These are phyloP conservation scores for Planococcus citri DNA, from an alignment of 1,140 invertebrate genomes.

Conservation along the genomic window DNA sequence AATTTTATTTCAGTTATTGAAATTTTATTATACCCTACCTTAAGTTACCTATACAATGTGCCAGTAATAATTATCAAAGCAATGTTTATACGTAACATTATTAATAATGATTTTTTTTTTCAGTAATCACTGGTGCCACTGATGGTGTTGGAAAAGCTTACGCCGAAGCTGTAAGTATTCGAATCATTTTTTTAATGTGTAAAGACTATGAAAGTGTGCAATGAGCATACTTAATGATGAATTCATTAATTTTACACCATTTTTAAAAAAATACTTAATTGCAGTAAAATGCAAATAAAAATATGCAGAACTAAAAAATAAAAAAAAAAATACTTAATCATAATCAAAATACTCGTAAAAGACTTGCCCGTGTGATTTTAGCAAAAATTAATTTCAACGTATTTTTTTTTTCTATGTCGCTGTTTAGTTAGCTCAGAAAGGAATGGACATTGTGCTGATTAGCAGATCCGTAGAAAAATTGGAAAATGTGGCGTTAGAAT, in stretches of 20 bases:
- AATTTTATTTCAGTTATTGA: no score
- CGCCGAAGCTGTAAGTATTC: slow-evolving; percentile 50
- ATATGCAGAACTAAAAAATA: no score
- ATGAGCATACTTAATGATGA: slow-evolving; percentile 3
- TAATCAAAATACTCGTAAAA: no score
- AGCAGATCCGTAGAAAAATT: slow-evolving; percentile 75
- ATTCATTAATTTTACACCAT: background rate
- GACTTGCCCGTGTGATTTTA: no score
- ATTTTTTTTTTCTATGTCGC: background rate
- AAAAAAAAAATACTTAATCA: no score
- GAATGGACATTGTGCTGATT: slow-evolving; percentile 76
- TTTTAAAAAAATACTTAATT: background rate
- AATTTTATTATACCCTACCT: no score
- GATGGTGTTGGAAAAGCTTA: slow-evolving; percentile 89
- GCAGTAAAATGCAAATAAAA: no score
- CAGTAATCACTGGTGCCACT: slow-evolving; percentile 78
- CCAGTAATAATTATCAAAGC: no score
- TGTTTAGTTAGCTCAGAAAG: slow-evolving; percentile 57
- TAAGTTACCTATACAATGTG: no score
- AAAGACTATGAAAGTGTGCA: no score
- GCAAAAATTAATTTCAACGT: no score
- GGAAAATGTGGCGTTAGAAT: slow-evolving; percentile 64
- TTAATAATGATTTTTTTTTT: slow-evolving; percentile 32
- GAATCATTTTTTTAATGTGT: background rate
- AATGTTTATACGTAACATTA: no score